A percentile compares a stretch with the other conserved stretches of the same genome.
phyloP scores from a whole-genome alignment of 2,113 vertebrate genomes.

The Phylloscopus whistleri region DNA sequence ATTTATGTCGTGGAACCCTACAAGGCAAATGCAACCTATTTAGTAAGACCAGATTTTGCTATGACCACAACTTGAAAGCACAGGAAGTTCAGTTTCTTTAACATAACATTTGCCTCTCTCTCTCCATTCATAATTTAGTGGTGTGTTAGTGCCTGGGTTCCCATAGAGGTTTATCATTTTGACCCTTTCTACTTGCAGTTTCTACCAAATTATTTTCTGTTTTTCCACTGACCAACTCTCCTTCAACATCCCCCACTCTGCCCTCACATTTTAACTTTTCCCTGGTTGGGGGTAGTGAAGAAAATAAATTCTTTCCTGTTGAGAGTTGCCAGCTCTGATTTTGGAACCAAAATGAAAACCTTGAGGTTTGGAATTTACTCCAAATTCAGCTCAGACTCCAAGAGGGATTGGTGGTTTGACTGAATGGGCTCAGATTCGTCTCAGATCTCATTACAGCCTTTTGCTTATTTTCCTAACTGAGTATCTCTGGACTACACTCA shows the following conservation, averaged over 20 bases:
- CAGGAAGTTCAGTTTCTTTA: constrained; percentile 62
- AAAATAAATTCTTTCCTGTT: constrained; percentile 33
- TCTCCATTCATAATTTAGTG: constrained; percentile 41
- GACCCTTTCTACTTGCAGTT: neutral
- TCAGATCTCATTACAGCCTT: neutral
- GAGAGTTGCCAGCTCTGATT: neutral
- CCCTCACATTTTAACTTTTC: neutral
- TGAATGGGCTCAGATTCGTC: neutral
- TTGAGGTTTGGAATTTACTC: neutral
- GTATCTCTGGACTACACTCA: neutral
- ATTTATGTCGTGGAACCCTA: constrained; percentile 68
- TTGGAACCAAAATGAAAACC: neutral
- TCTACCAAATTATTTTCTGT: neutral
- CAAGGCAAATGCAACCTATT: constrained; percentile 57
- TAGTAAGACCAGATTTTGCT: constrained; percentile 72
- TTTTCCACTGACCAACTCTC: neutral
- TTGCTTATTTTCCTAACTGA: neutral
- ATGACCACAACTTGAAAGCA: constrained; percentile 55
- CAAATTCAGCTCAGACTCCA: neutral
- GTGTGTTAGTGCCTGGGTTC: neutral
- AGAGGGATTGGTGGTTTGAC: neutral
- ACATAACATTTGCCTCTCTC: constrained; percentile 7
- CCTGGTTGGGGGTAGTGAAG: neutral
- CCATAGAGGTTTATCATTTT: constrained; percentile 14
- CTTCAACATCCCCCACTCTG: neutral